phyloP scores from a whole-genome alignment of 1,140 invertebrate species.

The Schlechtendalia chinensis region DNA sequence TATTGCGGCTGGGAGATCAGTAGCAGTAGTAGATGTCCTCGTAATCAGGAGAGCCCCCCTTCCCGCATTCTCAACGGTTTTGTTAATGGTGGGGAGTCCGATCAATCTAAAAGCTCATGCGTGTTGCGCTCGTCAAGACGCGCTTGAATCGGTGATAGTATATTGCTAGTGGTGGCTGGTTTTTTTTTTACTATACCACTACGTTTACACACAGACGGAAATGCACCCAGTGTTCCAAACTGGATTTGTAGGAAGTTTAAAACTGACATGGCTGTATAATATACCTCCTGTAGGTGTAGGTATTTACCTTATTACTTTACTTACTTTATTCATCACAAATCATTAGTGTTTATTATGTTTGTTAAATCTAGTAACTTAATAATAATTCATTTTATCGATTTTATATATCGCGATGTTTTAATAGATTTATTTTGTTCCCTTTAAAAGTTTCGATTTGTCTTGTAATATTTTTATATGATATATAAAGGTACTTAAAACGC shows the following conservation, averaged over 20 bases:
- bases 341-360: no score
- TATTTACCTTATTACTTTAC: no score
- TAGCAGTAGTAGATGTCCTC: constrained; percentile 38
- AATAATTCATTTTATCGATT: no score
- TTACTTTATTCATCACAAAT: no score
- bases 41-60: constrained; percentile 39
- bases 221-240: neutral
- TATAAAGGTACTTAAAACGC: no score
- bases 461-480: no score
- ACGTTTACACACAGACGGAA: neutral
- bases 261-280: no score
- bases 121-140: constrained; percentile 38
- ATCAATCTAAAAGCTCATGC: constrained; percentile 49
- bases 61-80: constrained; percentile 36
- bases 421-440: no score
- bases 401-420: no score
- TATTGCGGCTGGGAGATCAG: constrained; percentile 6
- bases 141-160: constrained; percentile 19
- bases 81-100: constrained; percentile 45
- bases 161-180: neutral
- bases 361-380: no score
- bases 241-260: neutral
- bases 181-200: constrained; percentile 8
- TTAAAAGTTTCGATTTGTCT: no score
- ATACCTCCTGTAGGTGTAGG: no score